phyloP scores from a whole-genome alignment of 2,113 vertebrate species.

The Terrapene triunguis region DNA sequence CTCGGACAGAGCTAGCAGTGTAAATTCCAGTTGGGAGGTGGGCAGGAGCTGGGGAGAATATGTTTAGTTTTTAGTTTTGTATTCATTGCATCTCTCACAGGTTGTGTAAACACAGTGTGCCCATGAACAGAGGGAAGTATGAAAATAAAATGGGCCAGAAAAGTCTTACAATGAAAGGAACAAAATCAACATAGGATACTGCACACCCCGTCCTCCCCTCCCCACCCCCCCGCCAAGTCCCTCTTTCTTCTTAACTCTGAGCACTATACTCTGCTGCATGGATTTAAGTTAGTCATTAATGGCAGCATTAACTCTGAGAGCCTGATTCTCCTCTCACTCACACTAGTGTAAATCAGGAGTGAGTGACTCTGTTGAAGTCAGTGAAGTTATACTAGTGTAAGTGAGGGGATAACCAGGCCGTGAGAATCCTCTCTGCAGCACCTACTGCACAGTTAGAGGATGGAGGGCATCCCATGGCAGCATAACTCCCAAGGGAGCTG shows the following conservation, averaged over 20 bases:
- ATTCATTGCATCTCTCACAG: slow-evolving; percentile 24
- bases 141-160: background rate
- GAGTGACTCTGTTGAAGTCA: background rate
- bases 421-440: background rate
- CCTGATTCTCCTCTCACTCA: background rate
- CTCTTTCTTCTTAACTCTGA: rapidly evolving
- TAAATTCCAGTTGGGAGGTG: slow-evolving; percentile 73
- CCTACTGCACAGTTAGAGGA: background rate
- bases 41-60: slow-evolving; percentile 55
- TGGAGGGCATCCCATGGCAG: background rate
- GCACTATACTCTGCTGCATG: background rate
- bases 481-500: background rate
- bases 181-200: background rate
- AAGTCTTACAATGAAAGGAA: background rate
- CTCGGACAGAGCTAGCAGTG: slow-evolving; percentile 25
- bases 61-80: background rate
- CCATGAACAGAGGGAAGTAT: background rate
- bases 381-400: rapidly evolving
- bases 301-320: background rate
- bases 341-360: background rate
- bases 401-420: rapidly evolving
- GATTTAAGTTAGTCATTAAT: background rate
- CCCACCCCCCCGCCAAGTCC: rapidly evolving
- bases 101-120: rapidly evolving
- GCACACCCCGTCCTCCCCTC: background rate